These are phyloP conservation scores for Amphiura filiformis DNA, from an alignment of 35 echinoderm and acorn worm species.

Conservation along the genomic window DNA sequence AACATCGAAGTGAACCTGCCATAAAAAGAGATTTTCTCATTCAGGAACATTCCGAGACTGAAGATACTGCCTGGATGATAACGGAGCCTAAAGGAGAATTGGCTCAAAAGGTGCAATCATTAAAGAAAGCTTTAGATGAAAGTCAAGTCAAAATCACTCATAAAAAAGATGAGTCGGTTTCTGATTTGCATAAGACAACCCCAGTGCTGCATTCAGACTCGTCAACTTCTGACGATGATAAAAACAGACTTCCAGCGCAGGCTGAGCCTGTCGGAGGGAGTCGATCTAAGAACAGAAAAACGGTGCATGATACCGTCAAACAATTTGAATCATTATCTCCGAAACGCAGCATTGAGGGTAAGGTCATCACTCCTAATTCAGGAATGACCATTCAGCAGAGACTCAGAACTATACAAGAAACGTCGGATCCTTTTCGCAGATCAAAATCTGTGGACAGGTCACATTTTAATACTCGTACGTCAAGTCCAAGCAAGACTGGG, in stretches of 20 bases:
- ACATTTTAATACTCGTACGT: not conserved
- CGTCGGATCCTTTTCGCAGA: conserved; percentile 33
- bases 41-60: not conserved
- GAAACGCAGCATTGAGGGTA: conserved; percentile 13
- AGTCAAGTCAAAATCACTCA: not conserved
- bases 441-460: conserved; percentile 2
- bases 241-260: not conserved
- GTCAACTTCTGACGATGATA: conserved; percentile 55
- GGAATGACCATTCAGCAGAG: conserved; percentile 51
- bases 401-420: conserved; percentile 54
- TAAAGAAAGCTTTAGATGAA: not conserved
- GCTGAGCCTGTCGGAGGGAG: not conserved
- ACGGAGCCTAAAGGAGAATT: not conserved
- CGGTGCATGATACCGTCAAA: conserved; percentile 59
- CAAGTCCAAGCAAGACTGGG: conserved; percentile 3
- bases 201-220: not conserved
- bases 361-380: conserved; percentile 42
- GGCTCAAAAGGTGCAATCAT: not conserved
- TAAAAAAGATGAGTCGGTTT: not conserved
- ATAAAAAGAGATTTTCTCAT: not conserved
- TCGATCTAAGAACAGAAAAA: conserved; percentile 20
- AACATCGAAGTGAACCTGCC: not conserved
- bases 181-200: not conserved
- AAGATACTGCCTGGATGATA: not conserved
- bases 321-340: conserved; percentile 45